Conservation (phyloP, 2,113 vertebrate genomes). For the Aegithalos caudatus region DNA sequence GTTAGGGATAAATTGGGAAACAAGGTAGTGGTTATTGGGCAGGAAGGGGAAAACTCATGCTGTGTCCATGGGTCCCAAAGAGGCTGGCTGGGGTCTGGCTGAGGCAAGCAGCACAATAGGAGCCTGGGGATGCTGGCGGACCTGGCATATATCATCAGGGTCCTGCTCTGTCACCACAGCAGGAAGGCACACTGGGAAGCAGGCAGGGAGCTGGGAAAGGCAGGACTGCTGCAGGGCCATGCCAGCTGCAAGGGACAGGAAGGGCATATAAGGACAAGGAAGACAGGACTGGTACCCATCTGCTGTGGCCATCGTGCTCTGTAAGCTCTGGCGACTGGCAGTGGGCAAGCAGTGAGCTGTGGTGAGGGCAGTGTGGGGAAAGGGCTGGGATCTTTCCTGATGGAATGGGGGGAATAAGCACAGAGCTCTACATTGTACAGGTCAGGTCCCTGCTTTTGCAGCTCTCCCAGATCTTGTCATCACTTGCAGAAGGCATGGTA, state of each 20-base stretch:
- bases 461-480: not conserved
- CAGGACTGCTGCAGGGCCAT: not conserved
- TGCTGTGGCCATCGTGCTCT: not conserved
- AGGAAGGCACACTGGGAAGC: not conserved
- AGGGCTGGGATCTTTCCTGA: not conserved
- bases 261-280: not conserved
- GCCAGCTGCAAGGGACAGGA: not conserved
- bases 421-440: not conserved
- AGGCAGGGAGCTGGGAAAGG: not conserved
- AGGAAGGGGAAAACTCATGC: not conserved
- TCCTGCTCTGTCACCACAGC: not conserved
- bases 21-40: not conserved
- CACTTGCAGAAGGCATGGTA: not conserved
- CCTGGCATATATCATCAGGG: not conserved
- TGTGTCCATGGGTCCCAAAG: not conserved
- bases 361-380: not conserved
- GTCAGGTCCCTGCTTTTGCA: not conserved
- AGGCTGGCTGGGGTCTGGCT: not conserved
- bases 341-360: not conserved
- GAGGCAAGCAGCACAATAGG: rapidly evolving
- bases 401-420: not conserved
- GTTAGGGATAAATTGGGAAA: not conserved
- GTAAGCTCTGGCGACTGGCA: not conserved
- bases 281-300: not conserved
- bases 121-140: rapidly evolving